Percentiles rank a stretch among this genome's conserved stretches.
phyloP scores from a whole-genome alignment of 2,888 invertebrate species.

The Trichogramma dendrolimi region DNA sequence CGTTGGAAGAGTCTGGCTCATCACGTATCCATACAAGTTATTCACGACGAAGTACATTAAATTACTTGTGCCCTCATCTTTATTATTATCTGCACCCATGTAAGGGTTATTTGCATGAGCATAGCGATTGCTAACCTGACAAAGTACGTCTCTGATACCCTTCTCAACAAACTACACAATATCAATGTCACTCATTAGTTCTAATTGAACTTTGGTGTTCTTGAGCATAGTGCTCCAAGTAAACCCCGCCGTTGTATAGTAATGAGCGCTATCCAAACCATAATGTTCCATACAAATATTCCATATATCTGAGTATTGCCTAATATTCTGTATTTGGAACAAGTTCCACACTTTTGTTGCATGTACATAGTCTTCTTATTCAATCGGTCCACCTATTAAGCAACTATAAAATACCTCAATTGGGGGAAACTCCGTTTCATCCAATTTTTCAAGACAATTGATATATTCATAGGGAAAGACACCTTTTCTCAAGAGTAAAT shows the following conservation, averaged over 20 bases:
- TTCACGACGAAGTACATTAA: too few relatives aligned
- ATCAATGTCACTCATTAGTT: conserved; percentile 31
- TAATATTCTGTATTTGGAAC: too few relatives aligned
- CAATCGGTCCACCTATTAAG: background rate
- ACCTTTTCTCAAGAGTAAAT: conserved; percentile 7
- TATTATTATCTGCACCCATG: too few relatives aligned
- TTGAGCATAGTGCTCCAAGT: conserved; percentile 27
- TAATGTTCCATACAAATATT: conserved; percentile 16
- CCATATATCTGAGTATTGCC: too few relatives aligned
- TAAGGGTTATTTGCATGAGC: conserved; percentile 32
- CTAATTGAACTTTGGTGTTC: conserved; percentile 20
- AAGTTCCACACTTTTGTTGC: conserved; percentile 5
- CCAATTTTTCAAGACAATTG: background rate
- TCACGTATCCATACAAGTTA: too few relatives aligned
- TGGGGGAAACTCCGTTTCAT: background rate
- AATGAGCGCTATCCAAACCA: conserved; percentile 22
- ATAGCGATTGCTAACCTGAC: conserved; percentile 29
- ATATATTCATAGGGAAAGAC: conserved; percentile 4
- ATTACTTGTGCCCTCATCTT: too few relatives aligned
- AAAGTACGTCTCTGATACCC: too few relatives aligned
- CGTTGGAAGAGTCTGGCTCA: too few relatives aligned
- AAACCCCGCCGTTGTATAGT: conserved; percentile 26
- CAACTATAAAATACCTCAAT: conserved; percentile 3
- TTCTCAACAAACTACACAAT: too few relatives aligned
- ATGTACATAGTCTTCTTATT: conserved; percentile 3